Conservation (phyloP, 2,888 invertebrate genomes). For the Calameuta filiformis region DNA sequence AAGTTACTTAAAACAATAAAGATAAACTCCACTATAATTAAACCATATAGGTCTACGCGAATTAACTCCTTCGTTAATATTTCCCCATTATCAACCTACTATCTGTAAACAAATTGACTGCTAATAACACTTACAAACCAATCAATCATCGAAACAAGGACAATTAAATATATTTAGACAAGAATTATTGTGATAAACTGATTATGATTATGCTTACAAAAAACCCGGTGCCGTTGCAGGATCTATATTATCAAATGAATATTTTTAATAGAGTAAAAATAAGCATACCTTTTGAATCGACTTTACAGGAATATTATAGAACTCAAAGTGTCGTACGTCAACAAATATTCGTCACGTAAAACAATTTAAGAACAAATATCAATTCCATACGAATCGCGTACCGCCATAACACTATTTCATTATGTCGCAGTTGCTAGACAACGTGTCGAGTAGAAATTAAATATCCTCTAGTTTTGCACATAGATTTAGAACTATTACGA, state of each 20-base stretch:
- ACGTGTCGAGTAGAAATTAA: background rate
- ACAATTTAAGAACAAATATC: background rate
- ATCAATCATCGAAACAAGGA: background rate
- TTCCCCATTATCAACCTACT: background rate
- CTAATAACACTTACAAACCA: background rate
- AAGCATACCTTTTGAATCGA: background rate
- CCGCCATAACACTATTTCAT: background rate
- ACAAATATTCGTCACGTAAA: background rate
- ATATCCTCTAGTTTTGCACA: background rate
- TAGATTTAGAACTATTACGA: background rate
- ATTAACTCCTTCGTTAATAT: background rate
- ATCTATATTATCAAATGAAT: background rate
- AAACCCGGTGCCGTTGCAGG: background rate
- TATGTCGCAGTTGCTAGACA: background rate
- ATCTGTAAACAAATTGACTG: background rate
- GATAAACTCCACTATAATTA: background rate
- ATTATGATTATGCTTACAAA: background rate
- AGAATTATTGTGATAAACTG: background rate
- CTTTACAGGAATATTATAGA: background rate
- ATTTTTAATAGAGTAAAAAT: background rate
- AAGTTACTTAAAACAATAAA: background rate
- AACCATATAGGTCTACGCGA: background rate
- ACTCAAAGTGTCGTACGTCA: background rate
- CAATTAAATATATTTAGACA: background rate
- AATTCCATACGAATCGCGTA: background rate